A percentile compares a stretch with the other conserved stretches of the same genome.
phyloP scores from a whole-genome alignment of 2,797 vertebrate genomes.

The Sebastes melanostomus region DNA sequence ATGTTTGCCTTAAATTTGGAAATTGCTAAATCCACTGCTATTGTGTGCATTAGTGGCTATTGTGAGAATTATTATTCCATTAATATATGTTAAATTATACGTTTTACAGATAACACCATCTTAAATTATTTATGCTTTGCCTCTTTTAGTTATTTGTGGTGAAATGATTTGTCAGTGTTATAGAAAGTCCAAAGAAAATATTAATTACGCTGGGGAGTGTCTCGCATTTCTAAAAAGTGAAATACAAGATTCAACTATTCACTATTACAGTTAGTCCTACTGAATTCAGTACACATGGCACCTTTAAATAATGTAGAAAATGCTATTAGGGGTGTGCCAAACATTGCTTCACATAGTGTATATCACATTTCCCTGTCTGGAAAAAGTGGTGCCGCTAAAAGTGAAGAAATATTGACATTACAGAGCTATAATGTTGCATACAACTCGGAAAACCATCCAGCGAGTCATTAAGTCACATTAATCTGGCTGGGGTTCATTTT shows the following conservation, averaged over 20 bases:
- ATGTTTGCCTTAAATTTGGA: background rate
- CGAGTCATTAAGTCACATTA: conserved; percentile 53
- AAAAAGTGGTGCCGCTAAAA: conserved; percentile 17
- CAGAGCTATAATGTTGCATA: conserved; percentile 26
- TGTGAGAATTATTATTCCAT: background rate
- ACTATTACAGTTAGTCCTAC: background rate
- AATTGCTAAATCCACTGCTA: background rate
- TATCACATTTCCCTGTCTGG: conserved; percentile 17
- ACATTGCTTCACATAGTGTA: background rate
- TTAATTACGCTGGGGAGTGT: background rate
- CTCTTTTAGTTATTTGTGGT: background rate
- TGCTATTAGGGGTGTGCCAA: background rate
- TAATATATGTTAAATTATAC: background rate
- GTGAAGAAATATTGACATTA: conserved; percentile 30
- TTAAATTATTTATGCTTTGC: background rate
- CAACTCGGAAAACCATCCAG: conserved; percentile 24
- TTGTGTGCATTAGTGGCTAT: background rate
- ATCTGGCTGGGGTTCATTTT: conserved; percentile 32
- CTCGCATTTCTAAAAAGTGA: background rate
- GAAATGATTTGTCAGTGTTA: background rate
- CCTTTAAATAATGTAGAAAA: background rate
- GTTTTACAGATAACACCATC: background rate
- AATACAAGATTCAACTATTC: background rate
- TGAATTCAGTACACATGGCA: background rate
- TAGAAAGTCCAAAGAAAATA: background rate